Evolutionary conservation across 2,888 invertebrate species (phyloP).

Genomic region (Periphyllus acericola): DNA sequence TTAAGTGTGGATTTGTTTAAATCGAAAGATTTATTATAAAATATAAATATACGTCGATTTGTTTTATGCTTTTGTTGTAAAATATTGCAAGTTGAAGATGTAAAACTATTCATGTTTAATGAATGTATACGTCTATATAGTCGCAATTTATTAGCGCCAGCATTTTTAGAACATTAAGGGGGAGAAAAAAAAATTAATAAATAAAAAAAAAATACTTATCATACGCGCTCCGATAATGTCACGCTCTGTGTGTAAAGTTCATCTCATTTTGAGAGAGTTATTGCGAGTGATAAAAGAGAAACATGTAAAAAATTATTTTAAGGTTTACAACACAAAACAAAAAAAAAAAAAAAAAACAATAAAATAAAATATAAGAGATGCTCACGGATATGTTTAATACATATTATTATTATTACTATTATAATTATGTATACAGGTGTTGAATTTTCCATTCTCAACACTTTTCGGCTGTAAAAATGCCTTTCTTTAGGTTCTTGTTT

Average conservation of each 20-base stretch:
- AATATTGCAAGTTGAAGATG: neutral
- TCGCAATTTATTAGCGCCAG: neutral
- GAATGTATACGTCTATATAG: neutral
- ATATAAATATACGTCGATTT: too few species aligned
- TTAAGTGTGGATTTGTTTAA: too few species aligned
- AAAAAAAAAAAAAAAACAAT: neutral
- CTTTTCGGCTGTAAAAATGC: too few species aligned
- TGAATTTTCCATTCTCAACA: too few species aligned
- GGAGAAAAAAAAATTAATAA: neutral
- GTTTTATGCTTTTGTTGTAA: neutral
- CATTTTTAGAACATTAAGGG: neutral
- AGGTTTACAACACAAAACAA: neutral
- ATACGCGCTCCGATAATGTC: neutral
- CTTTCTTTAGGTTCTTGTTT: too few species aligned
- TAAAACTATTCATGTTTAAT: neutral
- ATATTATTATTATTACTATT: too few species aligned
- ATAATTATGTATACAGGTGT: too few species aligned
- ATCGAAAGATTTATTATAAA: too few species aligned
- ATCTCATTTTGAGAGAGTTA: neutral
- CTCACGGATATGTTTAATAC: too few species aligned
- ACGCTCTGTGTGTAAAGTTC: neutral
- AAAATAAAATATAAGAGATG: too few species aligned
- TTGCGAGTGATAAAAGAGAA: slow-evolving; percentile 22
- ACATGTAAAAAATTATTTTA: neutral
- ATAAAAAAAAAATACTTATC: neutral